Base-by-base conservation (phyloP, 2,888 invertebrate species). In the Tachystola acroxantha region DNA sequence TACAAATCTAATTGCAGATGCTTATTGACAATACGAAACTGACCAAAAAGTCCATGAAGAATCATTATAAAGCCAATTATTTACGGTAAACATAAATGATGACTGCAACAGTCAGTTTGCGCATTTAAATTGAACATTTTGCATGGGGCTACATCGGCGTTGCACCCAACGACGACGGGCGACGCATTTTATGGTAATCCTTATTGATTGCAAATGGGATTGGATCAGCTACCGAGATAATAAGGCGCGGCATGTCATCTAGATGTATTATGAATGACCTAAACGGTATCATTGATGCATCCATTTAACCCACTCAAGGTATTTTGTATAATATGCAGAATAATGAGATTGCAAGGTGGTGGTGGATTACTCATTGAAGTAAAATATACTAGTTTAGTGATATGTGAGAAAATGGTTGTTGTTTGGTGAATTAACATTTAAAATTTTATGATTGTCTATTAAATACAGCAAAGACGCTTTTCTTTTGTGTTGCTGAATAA, bases 171-270 rank as follows among this genome's bases (percentile, higher is more conserved):
- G 53, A 4, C 16, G 13, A 22, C 24, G 24, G 39, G 50, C 57
- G 61, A 57, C 64, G 66, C 62, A 65, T 54, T 72, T 74, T 78
- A 84, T 81, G 78, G 55, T 64, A 81, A 85, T 80, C 57, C 64
- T 64, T 62, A 80, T 79, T 82, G 70, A 84, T 82, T 84, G 81
- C 74, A 82, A 84, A 84, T 84, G 61, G 57, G 67, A 63, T 63
- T 55, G 50, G 60, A 75, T 72, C 66, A 66, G 53, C 54, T 56
- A 56, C 43, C 52, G 53, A 56, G 57, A 57, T 64, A 61, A 70
- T 64, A 62, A 69, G 67, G 65, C 51, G 59, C 49, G 64, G 58
- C 48, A 54, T 50, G 41, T 47, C 48, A 58, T 45, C 25, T 28
- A 10, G 19, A 36, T 25, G 40, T 24, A 40, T 37, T 24, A 46